Conservation (phyloP, 2,797 vertebrate species). For the Sparus aurata region DNA sequence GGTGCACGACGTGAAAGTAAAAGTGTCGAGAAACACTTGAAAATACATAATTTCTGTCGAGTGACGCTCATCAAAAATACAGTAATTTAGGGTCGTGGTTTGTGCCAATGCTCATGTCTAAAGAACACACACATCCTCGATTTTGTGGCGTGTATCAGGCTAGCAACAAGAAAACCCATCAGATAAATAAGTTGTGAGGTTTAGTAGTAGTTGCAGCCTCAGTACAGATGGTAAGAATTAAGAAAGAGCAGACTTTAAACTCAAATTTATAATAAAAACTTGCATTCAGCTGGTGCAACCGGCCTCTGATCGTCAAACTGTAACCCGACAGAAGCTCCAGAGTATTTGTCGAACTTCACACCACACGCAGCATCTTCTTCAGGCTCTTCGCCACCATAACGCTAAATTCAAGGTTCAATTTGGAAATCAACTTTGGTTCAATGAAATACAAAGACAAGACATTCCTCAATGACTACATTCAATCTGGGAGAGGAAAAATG, state of each 20-base stretch:
- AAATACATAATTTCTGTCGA: too few relatives aligned
- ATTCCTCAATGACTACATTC: slow-evolving; percentile 69
- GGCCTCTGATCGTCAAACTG: not conserved
- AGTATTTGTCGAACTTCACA: not conserved
- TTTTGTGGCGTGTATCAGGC: too few relatives aligned
- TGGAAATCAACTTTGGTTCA: slow-evolving; percentile 63
- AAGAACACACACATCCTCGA: too few relatives aligned
- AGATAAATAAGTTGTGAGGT: too few relatives aligned
- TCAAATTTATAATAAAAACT: not conserved
- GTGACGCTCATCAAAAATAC: too few relatives aligned
- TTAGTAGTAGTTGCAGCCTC: not conserved
- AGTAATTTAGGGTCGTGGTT: not conserved
- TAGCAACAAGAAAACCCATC: not conserved
- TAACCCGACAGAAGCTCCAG: not conserved
- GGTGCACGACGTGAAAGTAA: too few relatives aligned
- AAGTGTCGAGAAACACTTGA: too few relatives aligned
- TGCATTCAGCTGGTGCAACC: slow-evolving; percentile 12
- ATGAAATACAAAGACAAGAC: slow-evolving; percentile 46
- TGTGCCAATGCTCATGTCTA: not conserved
- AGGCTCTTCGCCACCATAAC: not conserved
- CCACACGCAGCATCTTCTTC: too few relatives aligned
- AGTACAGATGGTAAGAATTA: not conserved
- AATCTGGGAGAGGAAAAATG: not conserved
- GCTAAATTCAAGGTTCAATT: not conserved
- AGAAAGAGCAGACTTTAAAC: too few relatives aligned